Evolutionary conservation across 2,797 vertebrate species (phyloP).

Genomic region (Cyprinodon diabolis): DNA sequence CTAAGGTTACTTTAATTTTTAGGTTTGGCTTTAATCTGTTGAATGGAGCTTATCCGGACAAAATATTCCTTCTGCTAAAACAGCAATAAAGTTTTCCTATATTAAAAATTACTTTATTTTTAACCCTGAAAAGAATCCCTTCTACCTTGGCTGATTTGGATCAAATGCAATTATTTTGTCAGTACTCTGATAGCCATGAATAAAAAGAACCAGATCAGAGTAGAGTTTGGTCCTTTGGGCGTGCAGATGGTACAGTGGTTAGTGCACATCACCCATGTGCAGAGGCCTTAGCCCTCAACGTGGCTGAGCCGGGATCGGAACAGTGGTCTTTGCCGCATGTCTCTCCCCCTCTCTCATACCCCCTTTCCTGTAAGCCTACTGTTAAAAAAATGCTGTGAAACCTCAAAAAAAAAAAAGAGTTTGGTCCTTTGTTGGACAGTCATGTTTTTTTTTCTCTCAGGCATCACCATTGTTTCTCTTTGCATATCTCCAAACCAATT

Average conservation of each 20-base stretch:
- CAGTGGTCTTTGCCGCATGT: no score
- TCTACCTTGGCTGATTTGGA: background rate
- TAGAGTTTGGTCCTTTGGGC: no score
- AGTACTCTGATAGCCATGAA: conserved; percentile 4
- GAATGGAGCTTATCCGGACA: conserved; percentile 12
- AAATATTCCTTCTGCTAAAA: conserved; percentile 12
- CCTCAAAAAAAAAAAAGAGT: background rate
- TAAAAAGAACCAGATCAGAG: conserved; percentile 13
- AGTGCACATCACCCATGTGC: no score
- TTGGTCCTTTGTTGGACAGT: conserved; percentile 20
- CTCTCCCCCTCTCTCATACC: no score
- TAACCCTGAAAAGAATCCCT: background rate
- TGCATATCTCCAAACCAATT: background rate
- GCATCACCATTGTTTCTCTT: conserved; percentile 4
- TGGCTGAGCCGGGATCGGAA: no score
- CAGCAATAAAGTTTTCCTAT: background rate
- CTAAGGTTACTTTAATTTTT: conserved; percentile 16
- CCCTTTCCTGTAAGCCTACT: no score
- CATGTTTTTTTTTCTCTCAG: conserved; percentile 2
- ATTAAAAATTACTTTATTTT: conserved; percentile 3
- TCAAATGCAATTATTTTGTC: background rate
- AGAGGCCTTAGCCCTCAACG: no score
- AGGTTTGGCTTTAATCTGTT: conserved; percentile 25
- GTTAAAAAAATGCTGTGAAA: no score
- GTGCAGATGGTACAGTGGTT: no score